phyloP scores from a whole-genome alignment of 2,797 vertebrate species.

The Brachyrhaphis roseni region DNA sequence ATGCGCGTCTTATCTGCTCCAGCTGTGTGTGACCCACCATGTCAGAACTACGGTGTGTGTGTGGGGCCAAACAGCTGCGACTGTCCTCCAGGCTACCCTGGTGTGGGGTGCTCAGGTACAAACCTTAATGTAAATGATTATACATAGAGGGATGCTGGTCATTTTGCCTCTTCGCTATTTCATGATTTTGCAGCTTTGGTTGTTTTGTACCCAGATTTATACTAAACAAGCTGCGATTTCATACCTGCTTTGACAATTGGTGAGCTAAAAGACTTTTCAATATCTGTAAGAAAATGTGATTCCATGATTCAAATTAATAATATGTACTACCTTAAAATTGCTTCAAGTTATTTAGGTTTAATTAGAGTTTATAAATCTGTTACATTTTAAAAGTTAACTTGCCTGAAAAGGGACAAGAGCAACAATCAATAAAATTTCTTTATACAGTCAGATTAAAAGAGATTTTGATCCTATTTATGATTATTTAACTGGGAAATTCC shows the following conservation, averaged over 20 bases:
- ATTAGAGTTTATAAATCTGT: not conserved
- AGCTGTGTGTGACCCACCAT: constrained; percentile 82
- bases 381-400: not conserved
- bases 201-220: not conserved
- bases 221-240: not conserved
- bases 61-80: constrained; percentile 83
- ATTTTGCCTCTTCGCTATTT: not conserved
- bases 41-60: constrained; percentile 84
- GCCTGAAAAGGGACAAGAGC: not conserved
- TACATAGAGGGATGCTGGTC: not conserved
- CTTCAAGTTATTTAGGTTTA: not conserved
- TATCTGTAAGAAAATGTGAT: not conserved
- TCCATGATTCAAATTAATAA: not conserved
- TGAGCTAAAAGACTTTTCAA: not conserved
- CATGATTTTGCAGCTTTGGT: not conserved
- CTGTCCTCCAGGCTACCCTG: constrained; percentile 85
- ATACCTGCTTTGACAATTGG: not conserved
- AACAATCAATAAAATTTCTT: not conserved
- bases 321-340: not conserved
- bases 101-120: constrained; percentile 83
- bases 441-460: not conserved
- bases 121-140: not conserved
- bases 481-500: not conserved
- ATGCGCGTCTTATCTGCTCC: constrained; percentile 11
- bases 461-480: not conserved